Conservation (phyloP, 2,888 invertebrate species). For the Sipha maydis region DNA sequence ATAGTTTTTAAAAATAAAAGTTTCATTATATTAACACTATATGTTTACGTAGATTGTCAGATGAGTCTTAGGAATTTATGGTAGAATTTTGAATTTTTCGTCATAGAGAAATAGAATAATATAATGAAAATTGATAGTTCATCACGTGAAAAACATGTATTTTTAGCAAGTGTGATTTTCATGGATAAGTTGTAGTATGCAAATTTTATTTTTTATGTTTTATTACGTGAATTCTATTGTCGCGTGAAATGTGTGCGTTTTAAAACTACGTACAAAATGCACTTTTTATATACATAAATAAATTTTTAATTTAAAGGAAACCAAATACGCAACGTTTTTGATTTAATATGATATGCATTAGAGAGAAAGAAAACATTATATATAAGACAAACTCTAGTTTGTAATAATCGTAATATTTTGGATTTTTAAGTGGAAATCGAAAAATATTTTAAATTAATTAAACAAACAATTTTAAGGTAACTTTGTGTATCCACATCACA, state of each 20-base stretch:
- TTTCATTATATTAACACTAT: background rate
- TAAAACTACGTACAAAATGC: background rate
- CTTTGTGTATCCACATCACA: background rate
- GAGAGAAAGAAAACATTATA: background rate
- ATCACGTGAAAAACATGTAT: background rate
- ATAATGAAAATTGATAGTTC: background rate
- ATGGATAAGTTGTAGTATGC: background rate
- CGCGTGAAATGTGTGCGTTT: background rate
- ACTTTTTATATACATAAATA: background rate
- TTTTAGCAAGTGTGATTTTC: background rate
- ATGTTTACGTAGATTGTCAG: background rate
- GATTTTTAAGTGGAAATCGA: background rate
- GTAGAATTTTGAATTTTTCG: background rate
- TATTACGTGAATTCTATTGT: background rate
- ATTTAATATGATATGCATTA: background rate
- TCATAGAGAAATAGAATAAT: background rate
- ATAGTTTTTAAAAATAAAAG: constrained; percentile 6
- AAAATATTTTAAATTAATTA: background rate
- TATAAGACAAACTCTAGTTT: background rate
- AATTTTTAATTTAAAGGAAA: background rate
- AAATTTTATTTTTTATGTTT: background rate
- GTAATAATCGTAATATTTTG: background rate
- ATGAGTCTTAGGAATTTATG: background rate
- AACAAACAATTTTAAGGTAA: background rate
- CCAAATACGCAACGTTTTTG: background rate